phyloP scores from a whole-genome alignment of 2,888 invertebrate species.

The Timandra comae region DNA sequence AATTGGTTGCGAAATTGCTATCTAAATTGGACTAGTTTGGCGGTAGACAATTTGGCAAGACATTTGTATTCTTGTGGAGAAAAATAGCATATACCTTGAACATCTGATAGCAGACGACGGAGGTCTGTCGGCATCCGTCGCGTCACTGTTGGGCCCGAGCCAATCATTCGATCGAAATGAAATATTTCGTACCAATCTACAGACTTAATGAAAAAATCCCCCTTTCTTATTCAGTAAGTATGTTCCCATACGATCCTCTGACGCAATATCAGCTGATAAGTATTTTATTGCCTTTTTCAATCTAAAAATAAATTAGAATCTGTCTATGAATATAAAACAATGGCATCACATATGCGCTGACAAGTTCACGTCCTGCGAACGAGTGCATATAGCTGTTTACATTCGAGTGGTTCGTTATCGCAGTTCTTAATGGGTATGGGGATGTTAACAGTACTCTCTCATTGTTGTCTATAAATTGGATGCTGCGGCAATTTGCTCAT shows the following conservation, averaged over 20 bases:
- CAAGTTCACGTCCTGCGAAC: conserved; percentile 1
- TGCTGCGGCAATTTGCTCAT: conserved; percentile 60
- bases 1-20: conserved; percentile 75
- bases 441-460: conserved; percentile 54
- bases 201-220: conserved; percentile 50
- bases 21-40: conserved; percentile 74
- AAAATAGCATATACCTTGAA: conserved; percentile 69
- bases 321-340: conserved; percentile 20
- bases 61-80: conserved; percentile 74
- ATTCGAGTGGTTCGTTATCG: conserved; percentile 23
- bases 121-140: conserved; percentile 49
- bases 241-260: conserved; percentile 25
- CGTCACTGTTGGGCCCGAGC: conserved; percentile 59
- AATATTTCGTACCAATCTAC: conserved; percentile 57
- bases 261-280: conserved; percentile 23
- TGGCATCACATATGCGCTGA: not conserved
- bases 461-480: conserved; percentile 64
- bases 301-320: conserved; percentile 26
- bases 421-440: conserved; percentile 42
- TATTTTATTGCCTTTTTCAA: conserved; percentile 25
- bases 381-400: not conserved
- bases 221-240: conserved; percentile 38
- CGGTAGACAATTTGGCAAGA: conserved; percentile 74
- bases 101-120: conserved; percentile 65
- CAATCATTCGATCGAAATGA: conserved; percentile 65